phyloP scores from a whole-genome alignment of 1,140 invertebrate species.

The Colletes latitarsis region DNA sequence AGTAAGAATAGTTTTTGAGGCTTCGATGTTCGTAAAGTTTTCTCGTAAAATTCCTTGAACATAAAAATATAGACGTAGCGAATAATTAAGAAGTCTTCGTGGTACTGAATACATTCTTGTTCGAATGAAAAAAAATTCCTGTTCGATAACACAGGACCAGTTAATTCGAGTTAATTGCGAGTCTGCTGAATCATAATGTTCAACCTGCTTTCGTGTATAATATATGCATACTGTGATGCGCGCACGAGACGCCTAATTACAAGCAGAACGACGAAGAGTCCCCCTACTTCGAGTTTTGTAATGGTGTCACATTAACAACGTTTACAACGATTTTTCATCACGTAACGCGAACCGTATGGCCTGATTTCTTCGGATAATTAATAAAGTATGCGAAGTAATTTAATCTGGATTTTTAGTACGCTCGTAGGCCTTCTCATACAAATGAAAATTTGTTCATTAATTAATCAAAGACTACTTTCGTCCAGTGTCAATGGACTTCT shows the following conservation, averaged over 20 bases:
- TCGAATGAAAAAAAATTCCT: not conserved
- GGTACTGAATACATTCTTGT: not conserved
- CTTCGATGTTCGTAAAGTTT: too few species aligned
- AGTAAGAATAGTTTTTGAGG: too few species aligned
- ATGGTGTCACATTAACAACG: not conserved
- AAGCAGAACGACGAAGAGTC: not conserved
- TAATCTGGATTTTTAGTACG: not conserved
- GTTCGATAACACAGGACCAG: conserved; percentile 1
- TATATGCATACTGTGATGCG: conserved; percentile 1
- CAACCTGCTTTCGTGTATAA: conserved; percentile 6
- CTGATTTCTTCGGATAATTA: not conserved
- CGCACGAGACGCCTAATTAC: conserved; percentile 24
- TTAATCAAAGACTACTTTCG: too few species aligned
- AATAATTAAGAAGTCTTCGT: too few species aligned
- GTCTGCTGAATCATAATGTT: conserved; percentile 26
- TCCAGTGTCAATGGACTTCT: too few species aligned
- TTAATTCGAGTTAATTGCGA: conserved; percentile 46
- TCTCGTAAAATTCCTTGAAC: too few species aligned
- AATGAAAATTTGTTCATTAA: too few species aligned
- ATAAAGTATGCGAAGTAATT: not conserved
- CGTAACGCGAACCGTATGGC: not conserved
- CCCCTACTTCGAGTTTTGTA: not conserved
- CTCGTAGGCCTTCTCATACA: too few species aligned
- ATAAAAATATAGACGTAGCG: too few species aligned
- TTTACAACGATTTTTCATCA: not conserved